These are phyloP conservation scores for Cryptotermes secundus DNA, from an alignment of 1,140 invertebrate species.

Conservation along the genomic window DNA sequence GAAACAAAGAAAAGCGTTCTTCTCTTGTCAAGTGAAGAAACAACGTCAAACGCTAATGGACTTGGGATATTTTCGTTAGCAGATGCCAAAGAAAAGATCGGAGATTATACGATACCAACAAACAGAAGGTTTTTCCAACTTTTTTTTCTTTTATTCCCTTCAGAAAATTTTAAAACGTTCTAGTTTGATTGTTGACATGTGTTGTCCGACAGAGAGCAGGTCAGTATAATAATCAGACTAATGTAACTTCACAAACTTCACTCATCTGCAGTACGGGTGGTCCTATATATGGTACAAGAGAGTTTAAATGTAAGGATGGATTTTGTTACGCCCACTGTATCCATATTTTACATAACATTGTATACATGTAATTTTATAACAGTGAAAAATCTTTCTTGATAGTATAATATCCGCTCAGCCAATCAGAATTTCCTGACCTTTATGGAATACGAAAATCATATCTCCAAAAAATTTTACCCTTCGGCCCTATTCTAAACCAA, in stretches of 20 bases:
- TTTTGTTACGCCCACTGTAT: background rate
- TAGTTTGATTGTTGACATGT: slow-evolving; percentile 19
- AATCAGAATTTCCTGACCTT: too few species aligned
- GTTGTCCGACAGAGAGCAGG: slow-evolving; percentile 16
- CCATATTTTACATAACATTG: too few species aligned
- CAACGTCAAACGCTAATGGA: slow-evolving; percentile 18
- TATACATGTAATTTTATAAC: too few species aligned
- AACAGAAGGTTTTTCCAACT: background rate
- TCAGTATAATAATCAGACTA: background rate
- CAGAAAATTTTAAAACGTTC: background rate
- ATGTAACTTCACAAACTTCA: background rate
- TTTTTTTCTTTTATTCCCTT: background rate
- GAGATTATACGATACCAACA: background rate
- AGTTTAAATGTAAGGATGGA: background rate
- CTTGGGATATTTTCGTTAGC: slow-evolving; percentile 7
- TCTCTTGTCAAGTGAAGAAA: slow-evolving; percentile 13
- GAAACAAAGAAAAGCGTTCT: slow-evolving; percentile 12
- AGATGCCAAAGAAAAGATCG: slow-evolving; percentile 14
- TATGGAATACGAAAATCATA: too few species aligned
- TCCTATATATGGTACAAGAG: background rate
- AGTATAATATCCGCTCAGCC: too few species aligned
- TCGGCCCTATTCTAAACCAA: too few species aligned
- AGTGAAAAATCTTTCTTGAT: too few species aligned
- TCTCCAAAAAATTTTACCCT: too few species aligned
- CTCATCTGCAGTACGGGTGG: background rate